Conservation (phyloP, 64 coral and sea anemone species). For the Montipora sp. region DNA sequence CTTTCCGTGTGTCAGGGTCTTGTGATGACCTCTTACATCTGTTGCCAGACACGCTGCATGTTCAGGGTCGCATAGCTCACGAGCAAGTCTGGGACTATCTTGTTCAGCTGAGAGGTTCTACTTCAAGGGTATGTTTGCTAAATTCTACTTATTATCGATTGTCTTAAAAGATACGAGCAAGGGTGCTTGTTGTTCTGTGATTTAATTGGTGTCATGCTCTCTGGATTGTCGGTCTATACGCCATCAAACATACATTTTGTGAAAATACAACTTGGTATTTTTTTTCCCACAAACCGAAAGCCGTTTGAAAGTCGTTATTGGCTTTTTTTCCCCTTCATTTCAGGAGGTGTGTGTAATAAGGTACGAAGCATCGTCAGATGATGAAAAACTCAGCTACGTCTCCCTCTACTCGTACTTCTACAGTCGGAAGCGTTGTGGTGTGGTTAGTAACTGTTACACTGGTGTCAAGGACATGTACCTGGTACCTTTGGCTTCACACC, state of each 20-base stretch:
- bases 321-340: background rate
- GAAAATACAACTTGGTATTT: too few relatives aligned
- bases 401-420: slow-evolving; percentile 98
- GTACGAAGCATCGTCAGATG: slow-evolving; percentile 89
- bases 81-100: slow-evolving; percentile 99
- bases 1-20: slow-evolving; percentile 87
- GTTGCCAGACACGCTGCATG: slow-evolving; percentile 91
- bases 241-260: too few relatives aligned
- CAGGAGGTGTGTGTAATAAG: slow-evolving; percentile 95
- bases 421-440: slow-evolving; percentile 95
- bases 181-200: too few relatives aligned
- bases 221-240: too few relatives aligned
- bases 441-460: slow-evolving; percentile 93
- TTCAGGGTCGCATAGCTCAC: slow-evolving; percentile 92
- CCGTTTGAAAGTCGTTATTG: background rate
- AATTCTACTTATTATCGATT: background rate
- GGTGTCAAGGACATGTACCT: slow-evolving; percentile 99
- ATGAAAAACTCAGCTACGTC: slow-evolving; percentile 95
- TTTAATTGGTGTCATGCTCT: too few relatives aligned
- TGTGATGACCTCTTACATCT: slow-evolving; percentile 88
- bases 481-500: slow-evolving; percentile 87
- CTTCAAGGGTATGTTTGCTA: slow-evolving; percentile 72
- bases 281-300: too few relatives aligned
- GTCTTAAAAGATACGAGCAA: too few relatives aligned
- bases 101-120: slow-evolving; percentile 84